Evolutionary conservation across 2,797 vertebrate species (phyloP), one percentile per base, ranked within the genome.

Genomic region (Threskiornis aethiopicus): DNA sequence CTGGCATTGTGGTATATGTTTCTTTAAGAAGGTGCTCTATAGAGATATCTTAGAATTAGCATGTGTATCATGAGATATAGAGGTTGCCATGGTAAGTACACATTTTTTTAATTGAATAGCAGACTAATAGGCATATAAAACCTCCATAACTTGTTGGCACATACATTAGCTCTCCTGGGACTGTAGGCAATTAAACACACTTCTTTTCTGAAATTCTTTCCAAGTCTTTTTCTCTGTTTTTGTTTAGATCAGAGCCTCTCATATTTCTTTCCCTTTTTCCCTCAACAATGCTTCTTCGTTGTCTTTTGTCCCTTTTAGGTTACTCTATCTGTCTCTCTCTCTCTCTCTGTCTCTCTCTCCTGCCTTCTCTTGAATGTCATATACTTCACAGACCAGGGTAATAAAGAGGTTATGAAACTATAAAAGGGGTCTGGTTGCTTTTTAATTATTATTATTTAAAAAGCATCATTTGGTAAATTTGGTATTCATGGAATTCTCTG

Each of bases 91-190:
- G 92, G 96, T 91, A 97, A 97, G 93, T 96, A 97, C 94, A 97
- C 87, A 97, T 87, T 97, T 98, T 97, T 97, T 98, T 96, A 97
- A 98, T 95, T 98, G 95, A 98, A 97, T 95, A 97, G 84, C 93
- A 97, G 96, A 97, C 93, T 98, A 98, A 97, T 97, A 97, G 97
- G 95, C 95, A 97, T 91, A 97, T 97, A 98, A 98, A 98, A 95
- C 75, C 91, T 93, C 94, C 83, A 94, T 96, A 96, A 97, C 73
- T 96, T 97, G 58, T 97, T 98, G 97, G 81, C 92, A 97, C 66
- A 84, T 96, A 98, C 97, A 97, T 97, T 97, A 86, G 82, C 55
- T 98, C 95, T 97, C 96, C 89, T 92, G 95, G 89, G 96, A 93
- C 89, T 89, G 33, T 86, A 91, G 79, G 89, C 93, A 96, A 97